These are phyloP conservation scores for Oreochromis grahami DNA, from an alignment of 2,797 vertebrate genomes.

Conservation along the genomic window DNA sequence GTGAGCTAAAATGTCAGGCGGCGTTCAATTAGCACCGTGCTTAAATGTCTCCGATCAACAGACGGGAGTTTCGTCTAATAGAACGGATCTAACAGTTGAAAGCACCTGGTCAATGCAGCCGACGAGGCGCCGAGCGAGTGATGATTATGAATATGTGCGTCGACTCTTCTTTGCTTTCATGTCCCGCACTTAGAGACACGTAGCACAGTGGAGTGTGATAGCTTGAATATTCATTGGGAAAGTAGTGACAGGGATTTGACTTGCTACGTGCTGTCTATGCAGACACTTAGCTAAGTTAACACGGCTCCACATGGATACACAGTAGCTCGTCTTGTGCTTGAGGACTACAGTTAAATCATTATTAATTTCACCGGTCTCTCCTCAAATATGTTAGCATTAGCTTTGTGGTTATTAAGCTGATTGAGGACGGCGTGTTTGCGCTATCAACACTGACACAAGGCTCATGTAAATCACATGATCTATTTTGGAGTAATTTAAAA, in stretches of 20 bases:
- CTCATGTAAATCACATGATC: background rate
- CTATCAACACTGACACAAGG: rapidly evolving
- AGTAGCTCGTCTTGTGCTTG: background rate
- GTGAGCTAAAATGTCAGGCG: conserved; percentile 56
- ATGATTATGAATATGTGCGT: conserved; percentile 24
- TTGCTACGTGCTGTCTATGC: background rate
- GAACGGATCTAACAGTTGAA: conserved; percentile 43
- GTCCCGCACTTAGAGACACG: background rate
- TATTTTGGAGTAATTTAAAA: background rate
- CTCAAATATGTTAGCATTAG: background rate
- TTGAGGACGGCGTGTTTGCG: background rate
- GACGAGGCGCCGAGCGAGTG: background rate
- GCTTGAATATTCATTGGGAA: conserved; percentile 25
- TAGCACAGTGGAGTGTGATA: background rate
- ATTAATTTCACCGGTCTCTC: background rate
- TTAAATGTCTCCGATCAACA: conserved; percentile 54
- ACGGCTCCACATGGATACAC: conserved; percentile 3
- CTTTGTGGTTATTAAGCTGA: background rate
- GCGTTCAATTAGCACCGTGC: conserved; percentile 53
- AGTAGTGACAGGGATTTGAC: background rate
- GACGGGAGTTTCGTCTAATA: conserved; percentile 38
- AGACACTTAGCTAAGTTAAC: background rate
- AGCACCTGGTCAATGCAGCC: conserved; percentile 29
- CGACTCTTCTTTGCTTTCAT: conserved; percentile 8
- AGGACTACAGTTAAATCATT: background rate